Evolutionary conservation across 37 sponge, comb jelly and placozoan species (phyloP).

Genomic region (Oscarella lobularis): DNA sequence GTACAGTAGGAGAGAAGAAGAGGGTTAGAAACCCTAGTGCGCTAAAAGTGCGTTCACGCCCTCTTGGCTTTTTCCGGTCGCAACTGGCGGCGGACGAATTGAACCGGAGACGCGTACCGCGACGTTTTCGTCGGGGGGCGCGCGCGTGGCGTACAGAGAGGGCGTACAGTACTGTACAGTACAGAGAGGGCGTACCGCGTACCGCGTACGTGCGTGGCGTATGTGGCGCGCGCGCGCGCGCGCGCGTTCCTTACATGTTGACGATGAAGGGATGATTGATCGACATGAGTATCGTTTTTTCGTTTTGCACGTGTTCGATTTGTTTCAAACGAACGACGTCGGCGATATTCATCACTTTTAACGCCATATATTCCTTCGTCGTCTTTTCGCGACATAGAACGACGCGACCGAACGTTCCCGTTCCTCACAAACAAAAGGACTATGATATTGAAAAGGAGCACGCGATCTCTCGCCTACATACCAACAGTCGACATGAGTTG

Average conservation of each 20-base stretch:
- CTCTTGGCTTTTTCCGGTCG: too few species aligned
- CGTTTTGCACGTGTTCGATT: conserved; percentile 83
- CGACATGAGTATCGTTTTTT: conserved; percentile 58
- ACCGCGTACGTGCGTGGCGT: too few species aligned
- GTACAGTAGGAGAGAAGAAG: too few species aligned
- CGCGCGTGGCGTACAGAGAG: too few species aligned
- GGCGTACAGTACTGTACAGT: too few species aligned
- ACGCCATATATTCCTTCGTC: conserved; percentile 49
- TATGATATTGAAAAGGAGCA: neutral
- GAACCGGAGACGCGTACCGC: too few species aligned
- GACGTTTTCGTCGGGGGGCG: too few species aligned
- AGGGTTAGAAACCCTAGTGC: neutral
- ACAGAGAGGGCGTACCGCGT: too few species aligned
- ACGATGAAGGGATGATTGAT: conserved; percentile 88
- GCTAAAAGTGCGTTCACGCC: neutral
- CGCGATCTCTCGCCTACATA: neutral
- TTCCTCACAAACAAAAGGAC: conserved; percentile 35
- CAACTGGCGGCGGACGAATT: too few species aligned
- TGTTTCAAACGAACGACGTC: conserved; percentile 78
- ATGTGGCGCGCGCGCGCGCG: too few species aligned
- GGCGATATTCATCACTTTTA: conserved; percentile 84
- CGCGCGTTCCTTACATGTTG: conserved; percentile 85
- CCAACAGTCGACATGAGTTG: neutral
- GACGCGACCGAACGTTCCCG: conserved; percentile 91
- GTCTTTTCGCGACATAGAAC: conserved; percentile 48